phyloP scores from a whole-genome alignment of 2,113 vertebrate species.

The Mus pahari region DNA sequence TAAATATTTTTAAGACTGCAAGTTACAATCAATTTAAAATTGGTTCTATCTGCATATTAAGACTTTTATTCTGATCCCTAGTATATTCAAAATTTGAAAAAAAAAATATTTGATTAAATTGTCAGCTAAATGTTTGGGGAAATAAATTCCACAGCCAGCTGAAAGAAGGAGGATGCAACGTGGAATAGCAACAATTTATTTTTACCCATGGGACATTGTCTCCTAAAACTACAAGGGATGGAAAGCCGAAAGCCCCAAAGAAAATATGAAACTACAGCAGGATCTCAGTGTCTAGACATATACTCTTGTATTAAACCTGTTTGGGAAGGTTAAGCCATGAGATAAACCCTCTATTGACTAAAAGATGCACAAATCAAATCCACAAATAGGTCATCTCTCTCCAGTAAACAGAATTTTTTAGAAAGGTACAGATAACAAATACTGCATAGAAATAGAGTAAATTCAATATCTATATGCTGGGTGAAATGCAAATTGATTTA shows the following conservation, averaged over 20 bases:
- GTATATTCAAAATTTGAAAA: not conserved
- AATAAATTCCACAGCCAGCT: not conserved
- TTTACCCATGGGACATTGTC: not conserved
- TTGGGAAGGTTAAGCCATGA: not conserved
- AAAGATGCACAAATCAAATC: not conserved
- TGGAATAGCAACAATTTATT: not conserved
- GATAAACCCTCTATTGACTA: not conserved
- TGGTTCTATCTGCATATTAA: not conserved
- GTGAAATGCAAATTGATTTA: not conserved
- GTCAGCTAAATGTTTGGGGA: not conserved
- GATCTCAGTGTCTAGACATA: not conserved
- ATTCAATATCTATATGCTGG: not conserved
- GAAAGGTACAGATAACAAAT: not conserved
- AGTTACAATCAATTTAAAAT: not conserved
- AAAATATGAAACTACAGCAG: not conserved
- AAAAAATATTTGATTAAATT: not conserved
- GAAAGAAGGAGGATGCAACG: not conserved
- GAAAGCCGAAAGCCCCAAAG: not conserved
- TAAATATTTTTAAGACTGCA: not conserved
- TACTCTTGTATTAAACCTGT: not conserved
- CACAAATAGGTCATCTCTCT: fast-evolving
- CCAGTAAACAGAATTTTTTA: not conserved
- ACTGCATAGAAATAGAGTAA: not conserved
- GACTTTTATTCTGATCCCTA: not conserved
- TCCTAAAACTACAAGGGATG: not conserved